A percentile compares a stretch with the other conserved stretches of the same genome.
phyloP scores from a whole-genome alignment of 2,113 vertebrate genomes.

The Jacana jacana region DNA sequence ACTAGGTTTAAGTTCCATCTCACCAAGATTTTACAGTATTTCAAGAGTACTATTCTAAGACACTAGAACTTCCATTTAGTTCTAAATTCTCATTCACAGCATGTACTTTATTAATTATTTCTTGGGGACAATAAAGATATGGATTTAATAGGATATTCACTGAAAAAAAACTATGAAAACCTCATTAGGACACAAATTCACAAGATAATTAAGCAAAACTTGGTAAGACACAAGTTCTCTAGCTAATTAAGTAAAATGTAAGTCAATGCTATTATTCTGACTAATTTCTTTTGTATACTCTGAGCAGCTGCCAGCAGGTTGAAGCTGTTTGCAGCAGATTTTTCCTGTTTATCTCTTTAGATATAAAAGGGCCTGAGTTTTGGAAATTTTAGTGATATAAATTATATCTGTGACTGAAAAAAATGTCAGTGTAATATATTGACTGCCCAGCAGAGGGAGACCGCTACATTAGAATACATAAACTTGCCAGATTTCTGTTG shows the following conservation, averaged over 20 bases:
- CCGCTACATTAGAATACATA: constrained; percentile 45
- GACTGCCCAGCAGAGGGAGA: constrained; percentile 70
- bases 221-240: background rate
- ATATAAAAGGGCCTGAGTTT: background rate
- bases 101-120: background rate
- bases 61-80: background rate
- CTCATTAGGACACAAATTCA: background rate
- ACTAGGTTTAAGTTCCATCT: background rate
- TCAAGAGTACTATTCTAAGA: background rate
- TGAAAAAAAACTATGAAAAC: background rate
- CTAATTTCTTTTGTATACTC: background rate
- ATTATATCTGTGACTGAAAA: background rate
- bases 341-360: background rate
- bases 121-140: background rate
- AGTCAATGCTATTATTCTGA: background rate
- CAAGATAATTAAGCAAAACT: background rate
- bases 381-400: background rate
- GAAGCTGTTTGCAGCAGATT: background rate
- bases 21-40: background rate
- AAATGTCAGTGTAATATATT: background rate
- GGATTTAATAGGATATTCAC: background rate
- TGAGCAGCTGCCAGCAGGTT: background rate
- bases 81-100: background rate
- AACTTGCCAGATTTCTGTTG: background rate
- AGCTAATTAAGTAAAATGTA: background rate